phyloP scores from a whole-genome alignment of 2,113 vertebrate genomes.

The Siniperca chuatsi region DNA sequence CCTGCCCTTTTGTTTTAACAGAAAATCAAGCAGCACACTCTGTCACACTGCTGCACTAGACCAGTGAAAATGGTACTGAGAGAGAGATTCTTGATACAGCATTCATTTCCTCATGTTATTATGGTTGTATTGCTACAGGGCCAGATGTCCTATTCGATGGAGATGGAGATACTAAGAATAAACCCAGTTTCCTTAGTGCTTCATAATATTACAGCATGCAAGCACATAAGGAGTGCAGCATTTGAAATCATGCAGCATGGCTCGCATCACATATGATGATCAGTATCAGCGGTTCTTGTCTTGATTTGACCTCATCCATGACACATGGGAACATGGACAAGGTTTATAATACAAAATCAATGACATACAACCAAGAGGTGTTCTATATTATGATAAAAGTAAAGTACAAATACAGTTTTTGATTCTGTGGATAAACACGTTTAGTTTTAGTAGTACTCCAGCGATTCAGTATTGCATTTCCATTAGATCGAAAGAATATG shows the following conservation, averaged over 20 bases:
- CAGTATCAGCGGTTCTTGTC: conserved; percentile 9
- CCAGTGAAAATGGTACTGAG: conserved; percentile 35
- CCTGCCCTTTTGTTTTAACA: conserved; percentile 44
- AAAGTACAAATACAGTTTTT: background rate
- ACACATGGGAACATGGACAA: background rate
- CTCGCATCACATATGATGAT: conserved; percentile 15
- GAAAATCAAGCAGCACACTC: conserved; percentile 27
- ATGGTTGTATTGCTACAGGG: conserved; percentile 47
- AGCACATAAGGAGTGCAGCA: conserved; percentile 13
- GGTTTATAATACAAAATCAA: background rate
- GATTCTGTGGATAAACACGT: background rate
- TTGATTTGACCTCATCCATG: conserved; percentile 18
- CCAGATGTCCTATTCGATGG: conserved; percentile 74
- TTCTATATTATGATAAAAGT: background rate
- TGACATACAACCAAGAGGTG: background rate
- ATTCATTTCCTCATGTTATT: conserved; percentile 57
- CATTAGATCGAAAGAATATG: too few relatives aligned
- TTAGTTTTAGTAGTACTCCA: background rate
- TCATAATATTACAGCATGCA: conserved; percentile 33
- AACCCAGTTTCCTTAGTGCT: conserved; percentile 39
- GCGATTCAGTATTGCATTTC: background rate
- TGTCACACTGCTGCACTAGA: conserved; percentile 23
- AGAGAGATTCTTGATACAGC: conserved; percentile 47
- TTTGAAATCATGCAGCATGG: background rate
- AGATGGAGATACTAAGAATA: conserved; percentile 69